Conservation (phyloP, 2,888 invertebrate genomes). For the Tetranychus piercei region DNA sequence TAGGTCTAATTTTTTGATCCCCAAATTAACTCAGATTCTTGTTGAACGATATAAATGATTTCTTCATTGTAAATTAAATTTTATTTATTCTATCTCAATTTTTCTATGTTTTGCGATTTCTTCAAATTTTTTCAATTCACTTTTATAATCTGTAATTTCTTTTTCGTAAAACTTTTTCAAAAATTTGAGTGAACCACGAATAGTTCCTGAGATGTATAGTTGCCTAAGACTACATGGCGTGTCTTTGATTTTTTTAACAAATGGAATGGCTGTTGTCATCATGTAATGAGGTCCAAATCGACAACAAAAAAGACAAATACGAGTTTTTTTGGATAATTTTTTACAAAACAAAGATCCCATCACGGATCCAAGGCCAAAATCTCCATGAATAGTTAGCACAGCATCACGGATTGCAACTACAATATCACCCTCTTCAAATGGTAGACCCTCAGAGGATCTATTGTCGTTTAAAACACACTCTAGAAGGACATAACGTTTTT, state of each 20-base stretch:
- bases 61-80: neutral
- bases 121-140: slow-evolving; percentile 6
- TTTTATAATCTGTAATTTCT: slow-evolving; percentile 16
- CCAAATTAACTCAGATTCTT: neutral
- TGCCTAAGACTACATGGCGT: slow-evolving; percentile 9
- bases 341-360: slow-evolving; percentile 13
- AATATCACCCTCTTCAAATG: slow-evolving; percentile 14
- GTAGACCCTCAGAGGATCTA: neutral
- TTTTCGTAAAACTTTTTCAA: slow-evolving; percentile 16
- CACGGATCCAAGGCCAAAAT: slow-evolving; percentile 20
- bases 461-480: slow-evolving; percentile 8
- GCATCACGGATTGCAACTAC: slow-evolving; percentile 13
- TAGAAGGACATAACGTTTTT: slow-evolving; percentile 19
- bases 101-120: neutral
- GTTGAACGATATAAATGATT: neutral
- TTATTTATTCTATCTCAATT: neutral
- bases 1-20: no score
- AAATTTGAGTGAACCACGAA: slow-evolving; percentile 17
- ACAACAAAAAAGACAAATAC: slow-evolving; percentile 16
- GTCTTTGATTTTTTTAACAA: slow-evolving; percentile 14
- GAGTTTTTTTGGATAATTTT: slow-evolving; percentile 15
- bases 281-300: slow-evolving; percentile 14
- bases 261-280: slow-evolving; percentile 17
- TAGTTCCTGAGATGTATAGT: slow-evolving; percentile 19
- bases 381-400: slow-evolving; percentile 16